phyloP scores from a whole-genome alignment of 2,797 vertebrate species.

The Pelochelys cantorii region DNA sequence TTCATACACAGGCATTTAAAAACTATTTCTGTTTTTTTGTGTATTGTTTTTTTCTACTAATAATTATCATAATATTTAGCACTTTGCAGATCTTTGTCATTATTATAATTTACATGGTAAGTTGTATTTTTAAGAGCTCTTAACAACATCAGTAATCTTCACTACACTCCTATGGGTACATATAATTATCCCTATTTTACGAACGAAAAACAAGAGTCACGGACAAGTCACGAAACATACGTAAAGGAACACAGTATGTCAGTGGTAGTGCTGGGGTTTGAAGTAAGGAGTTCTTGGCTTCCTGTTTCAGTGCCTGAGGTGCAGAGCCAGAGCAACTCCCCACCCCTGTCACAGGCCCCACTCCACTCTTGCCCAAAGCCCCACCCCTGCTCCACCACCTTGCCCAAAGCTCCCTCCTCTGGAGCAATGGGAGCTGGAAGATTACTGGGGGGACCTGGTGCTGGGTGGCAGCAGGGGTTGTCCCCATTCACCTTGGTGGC shows the following conservation, averaged over 20 bases:
- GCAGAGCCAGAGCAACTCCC: no score
- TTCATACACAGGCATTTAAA: neutral
- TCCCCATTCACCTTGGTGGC: no score
- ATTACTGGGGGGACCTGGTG: no score
- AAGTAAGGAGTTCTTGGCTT: slow-evolving; percentile 48
- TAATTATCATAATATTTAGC: neutral
- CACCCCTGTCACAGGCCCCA: no score
- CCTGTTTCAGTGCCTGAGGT: neutral
- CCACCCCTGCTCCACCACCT: no score
- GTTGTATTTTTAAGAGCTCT: neutral
- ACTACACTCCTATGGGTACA: neutral
- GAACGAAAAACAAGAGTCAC: slow-evolving; percentile 7
- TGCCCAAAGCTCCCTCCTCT: no score
- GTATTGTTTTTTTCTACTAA: neutral
- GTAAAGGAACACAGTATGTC: slow-evolving; percentile 24
- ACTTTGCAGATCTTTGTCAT: neutral
- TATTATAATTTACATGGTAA: neutral
- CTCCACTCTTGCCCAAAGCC: no score
- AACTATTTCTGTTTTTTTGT: neutral
- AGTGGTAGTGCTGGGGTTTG: slow-evolving; percentile 28
- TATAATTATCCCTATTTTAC: neutral
- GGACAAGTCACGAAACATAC: slow-evolving; percentile 25
- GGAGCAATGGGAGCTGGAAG: no score
- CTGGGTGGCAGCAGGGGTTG: no score
- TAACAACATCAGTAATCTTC: no score